phyloP scores from a whole-genome alignment of 2,113 vertebrate genomes.

The Proterorhinus semilunaris region DNA sequence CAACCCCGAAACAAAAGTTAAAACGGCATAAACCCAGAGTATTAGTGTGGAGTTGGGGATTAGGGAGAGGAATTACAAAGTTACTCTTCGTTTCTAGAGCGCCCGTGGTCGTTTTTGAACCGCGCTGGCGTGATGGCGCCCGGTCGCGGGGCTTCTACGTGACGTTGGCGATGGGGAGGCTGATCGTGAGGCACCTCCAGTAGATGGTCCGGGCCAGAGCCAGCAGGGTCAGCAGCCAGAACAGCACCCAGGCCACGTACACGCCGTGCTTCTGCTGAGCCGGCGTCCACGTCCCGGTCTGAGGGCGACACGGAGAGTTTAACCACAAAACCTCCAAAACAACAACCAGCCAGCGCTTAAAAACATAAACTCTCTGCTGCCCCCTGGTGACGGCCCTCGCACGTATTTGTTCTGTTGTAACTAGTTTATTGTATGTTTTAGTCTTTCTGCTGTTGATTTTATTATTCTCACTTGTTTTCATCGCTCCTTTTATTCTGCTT shows the following conservation, averaged over 20 bases:
- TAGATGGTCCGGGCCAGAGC: slow-evolving; percentile 58
- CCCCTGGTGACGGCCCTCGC: too few relatives aligned
- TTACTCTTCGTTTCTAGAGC: neutral
- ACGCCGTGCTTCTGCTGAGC: slow-evolving; percentile 51
- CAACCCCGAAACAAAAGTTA: too few relatives aligned
- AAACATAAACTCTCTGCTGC: too few relatives aligned
- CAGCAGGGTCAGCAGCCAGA: slow-evolving; percentile 52
- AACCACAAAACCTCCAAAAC: neutral
- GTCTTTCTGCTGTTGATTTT: too few relatives aligned
- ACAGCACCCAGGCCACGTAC: slow-evolving; percentile 64
- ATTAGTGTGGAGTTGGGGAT: too few relatives aligned
- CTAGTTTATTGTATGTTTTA: too few relatives aligned
- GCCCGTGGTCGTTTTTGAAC: neutral
- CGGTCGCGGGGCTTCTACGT: slow-evolving; percentile 21
- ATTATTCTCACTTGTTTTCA: too few relatives aligned
- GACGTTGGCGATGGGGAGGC: slow-evolving; percentile 60
- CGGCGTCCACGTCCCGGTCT: slow-evolving; percentile 63
- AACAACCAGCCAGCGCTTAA: too few relatives aligned
- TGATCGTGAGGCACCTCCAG: slow-evolving; percentile 75
- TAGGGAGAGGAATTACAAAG: too few relatives aligned
- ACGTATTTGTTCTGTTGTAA: too few relatives aligned
- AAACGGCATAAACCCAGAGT: too few relatives aligned
- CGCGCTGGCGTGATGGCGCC: neutral
- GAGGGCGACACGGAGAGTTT: neutral
- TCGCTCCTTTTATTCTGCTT: too few relatives aligned